These are phyloP conservation scores for Bombus fervidus DNA, from an alignment of 1,140 invertebrate genomes.

Conservation along the genomic window DNA sequence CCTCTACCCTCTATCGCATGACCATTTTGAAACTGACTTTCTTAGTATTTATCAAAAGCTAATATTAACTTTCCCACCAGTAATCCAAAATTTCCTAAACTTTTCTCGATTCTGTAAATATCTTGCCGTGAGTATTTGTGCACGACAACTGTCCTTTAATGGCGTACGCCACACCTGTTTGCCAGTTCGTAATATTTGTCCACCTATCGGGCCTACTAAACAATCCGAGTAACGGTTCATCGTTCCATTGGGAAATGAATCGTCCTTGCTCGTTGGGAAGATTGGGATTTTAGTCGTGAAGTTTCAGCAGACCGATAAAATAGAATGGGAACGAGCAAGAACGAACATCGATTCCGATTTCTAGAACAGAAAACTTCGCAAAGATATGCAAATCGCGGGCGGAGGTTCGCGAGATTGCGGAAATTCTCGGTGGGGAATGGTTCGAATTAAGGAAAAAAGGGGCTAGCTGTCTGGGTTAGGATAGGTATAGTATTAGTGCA, in stretches of 20 bases:
- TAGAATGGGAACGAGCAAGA: neutral
- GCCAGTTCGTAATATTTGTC: constrained; percentile 29
- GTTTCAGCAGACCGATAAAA: neutral
- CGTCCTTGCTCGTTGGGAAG: neutral
- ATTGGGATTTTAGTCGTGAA: neutral
- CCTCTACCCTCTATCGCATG: neutral
- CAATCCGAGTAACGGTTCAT: neutral
- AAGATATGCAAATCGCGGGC: constrained; percentile 13
- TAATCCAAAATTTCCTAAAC: neutral
- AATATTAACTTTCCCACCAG: neutral
- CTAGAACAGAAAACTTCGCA: neutral
- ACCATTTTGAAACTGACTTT: neutral
- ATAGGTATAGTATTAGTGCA: constrained; percentile 39
- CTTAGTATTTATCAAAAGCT: neutral
- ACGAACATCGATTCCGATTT: constrained; percentile 1
- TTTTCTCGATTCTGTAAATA: neutral
- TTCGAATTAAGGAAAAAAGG: neutral
- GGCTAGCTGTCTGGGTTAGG: too few relatives aligned
- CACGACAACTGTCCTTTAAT: constrained; percentile 9
- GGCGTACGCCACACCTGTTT: constrained; percentile 37
- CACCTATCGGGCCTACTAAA: neutral
- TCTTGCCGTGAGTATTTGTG: neutral
- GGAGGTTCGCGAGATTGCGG: neutral
- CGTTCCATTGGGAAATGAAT: neutral
- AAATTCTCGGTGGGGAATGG: neutral